Conservation (phyloP, 2,888 invertebrate genomes). For the Isotomurus palustris region DNA sequence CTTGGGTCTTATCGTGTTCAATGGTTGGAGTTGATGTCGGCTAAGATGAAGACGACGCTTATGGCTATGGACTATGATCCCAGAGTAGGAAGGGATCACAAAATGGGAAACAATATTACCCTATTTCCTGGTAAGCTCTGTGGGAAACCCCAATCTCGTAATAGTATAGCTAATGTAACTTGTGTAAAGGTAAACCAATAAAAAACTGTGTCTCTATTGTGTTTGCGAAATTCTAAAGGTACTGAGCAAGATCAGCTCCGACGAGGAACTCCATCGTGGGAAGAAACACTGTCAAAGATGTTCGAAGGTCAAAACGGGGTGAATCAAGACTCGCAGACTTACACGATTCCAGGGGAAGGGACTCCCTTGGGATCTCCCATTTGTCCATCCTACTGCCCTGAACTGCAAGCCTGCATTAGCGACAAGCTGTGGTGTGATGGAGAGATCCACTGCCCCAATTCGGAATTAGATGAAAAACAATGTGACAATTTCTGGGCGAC, state of each 20-base stretch:
- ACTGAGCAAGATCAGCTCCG: constrained; percentile 17
- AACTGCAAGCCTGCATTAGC: constrained; percentile 75
- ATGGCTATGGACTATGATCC: constrained; percentile 25
- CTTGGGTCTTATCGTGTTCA: constrained; percentile 69
- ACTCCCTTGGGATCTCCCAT: constrained; percentile 58
- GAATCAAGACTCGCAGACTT: constrained; percentile 49
- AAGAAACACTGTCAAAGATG: constrained; percentile 51
- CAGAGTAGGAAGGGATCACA: constrained; percentile 2
- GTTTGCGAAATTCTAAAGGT: too few species aligned
- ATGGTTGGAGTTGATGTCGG: constrained; percentile 68
- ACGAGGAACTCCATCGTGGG: constrained; percentile 23
- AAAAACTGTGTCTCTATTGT: neutral
- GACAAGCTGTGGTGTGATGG: constrained; percentile 76
- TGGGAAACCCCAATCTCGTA: too few species aligned
- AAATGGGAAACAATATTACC: neutral
- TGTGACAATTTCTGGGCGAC: constrained; percentile 46
- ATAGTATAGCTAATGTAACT: neutral
- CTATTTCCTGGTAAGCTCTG: neutral
- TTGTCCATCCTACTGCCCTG: constrained; percentile 70
- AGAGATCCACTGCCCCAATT: constrained; percentile 38
- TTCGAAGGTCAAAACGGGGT: constrained; percentile 57
- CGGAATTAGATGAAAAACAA: constrained; percentile 36
- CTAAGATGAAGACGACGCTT: constrained; percentile 38
- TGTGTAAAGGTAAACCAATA: neutral
- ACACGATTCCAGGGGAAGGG: constrained; percentile 51